Conservation (phyloP, 1,140 invertebrate species). For the Heliconius melpomene region DNA sequence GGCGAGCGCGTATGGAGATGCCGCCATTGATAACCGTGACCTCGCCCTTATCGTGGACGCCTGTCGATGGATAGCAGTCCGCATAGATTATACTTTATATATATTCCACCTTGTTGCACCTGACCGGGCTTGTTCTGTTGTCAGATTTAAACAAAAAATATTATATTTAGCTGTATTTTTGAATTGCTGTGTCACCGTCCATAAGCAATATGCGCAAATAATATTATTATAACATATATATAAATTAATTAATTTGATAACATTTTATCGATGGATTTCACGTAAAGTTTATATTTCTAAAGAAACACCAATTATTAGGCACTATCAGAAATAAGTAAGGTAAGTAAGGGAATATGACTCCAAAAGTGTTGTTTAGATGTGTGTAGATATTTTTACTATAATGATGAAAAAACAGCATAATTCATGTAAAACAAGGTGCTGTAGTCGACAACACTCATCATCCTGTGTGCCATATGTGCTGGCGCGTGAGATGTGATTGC, state of each 20-base stretch:
- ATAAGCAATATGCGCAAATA: too few relatives aligned
- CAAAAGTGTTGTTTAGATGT: too few relatives aligned
- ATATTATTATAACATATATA: too few relatives aligned
- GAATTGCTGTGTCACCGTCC: too few relatives aligned
- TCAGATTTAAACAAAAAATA: not conserved
- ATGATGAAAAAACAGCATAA: not conserved
- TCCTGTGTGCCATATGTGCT: too few relatives aligned
- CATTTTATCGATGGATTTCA: too few relatives aligned
- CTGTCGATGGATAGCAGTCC: constrained; percentile 50
- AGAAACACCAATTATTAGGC: too few relatives aligned
- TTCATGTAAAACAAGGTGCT: not conserved
- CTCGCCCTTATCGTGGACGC: constrained; percentile 68
- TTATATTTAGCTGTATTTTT: too few relatives aligned
- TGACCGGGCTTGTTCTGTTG: not conserved
- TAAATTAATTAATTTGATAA: too few relatives aligned
- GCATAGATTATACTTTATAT: constrained; percentile 43
- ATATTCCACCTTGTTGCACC: constrained; percentile 10
- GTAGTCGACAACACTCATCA: not conserved
- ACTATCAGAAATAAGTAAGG: too few relatives aligned
- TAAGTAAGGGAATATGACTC: too few relatives aligned
- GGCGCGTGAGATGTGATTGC: not conserved
- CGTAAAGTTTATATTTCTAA: too few relatives aligned
- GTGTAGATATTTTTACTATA: not conserved
- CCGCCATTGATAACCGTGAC: constrained; percentile 77
- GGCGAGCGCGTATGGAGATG: constrained; percentile 73